phyloP scores from a whole-genome alignment of 2,888 invertebrate genomes.

The Noctua pronuba region DNA sequence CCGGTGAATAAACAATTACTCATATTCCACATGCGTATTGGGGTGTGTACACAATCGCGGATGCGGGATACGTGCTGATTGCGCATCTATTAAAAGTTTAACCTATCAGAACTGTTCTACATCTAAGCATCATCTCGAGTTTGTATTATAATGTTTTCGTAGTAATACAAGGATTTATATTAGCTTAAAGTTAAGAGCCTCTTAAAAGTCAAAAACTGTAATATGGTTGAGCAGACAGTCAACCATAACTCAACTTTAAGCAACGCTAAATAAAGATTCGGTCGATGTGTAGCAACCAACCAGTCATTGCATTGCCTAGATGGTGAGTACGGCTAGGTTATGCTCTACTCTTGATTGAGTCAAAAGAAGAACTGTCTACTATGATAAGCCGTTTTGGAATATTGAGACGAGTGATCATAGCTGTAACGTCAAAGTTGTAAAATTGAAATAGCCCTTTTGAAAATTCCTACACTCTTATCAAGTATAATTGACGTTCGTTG shows the following conservation, averaged over 20 bases:
- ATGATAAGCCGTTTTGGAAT: not conserved
- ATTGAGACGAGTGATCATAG: not conserved
- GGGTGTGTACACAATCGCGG: constrained; percentile 14
- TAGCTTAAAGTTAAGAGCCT: not conserved
- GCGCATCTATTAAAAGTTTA: not conserved
- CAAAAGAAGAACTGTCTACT: not conserved
- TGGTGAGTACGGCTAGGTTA: not conserved
- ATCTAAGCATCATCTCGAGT: not conserved
- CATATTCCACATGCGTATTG: not conserved
- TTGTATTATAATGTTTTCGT: not conserved
- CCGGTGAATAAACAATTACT: constrained; percentile 47
- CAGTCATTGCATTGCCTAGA: not conserved
- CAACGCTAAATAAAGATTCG: too few relatives aligned
- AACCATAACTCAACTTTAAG: not conserved
- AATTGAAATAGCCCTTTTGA: not conserved
- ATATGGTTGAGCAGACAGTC: not conserved
- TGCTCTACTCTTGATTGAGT: not conserved
- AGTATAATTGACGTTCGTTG: not conserved
- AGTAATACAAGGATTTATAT: not conserved
- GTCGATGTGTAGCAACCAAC: too few relatives aligned
- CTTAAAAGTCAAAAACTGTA: not conserved
- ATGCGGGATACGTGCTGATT: not conserved
- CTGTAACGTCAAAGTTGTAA: not conserved
- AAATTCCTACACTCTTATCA: not conserved
- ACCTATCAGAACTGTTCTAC: not conserved